A percentile compares a stretch with the other conserved stretches of the same genome.
phyloP scores from a whole-genome alignment of 2,797 vertebrate species.

The Natrix natrix region DNA sequence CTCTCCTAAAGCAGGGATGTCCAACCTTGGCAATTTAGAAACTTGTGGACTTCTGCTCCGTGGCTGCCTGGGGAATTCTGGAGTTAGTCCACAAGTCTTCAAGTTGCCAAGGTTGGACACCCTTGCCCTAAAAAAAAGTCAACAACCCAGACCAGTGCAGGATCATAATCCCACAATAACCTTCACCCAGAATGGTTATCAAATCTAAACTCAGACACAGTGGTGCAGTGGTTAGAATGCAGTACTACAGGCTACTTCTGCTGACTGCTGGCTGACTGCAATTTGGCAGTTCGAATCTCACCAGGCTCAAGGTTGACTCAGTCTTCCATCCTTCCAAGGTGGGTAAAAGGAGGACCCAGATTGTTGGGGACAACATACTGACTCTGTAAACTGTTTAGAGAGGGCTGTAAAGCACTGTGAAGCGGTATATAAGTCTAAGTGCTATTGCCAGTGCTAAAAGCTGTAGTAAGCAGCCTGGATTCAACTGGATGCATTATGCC shows the following conservation, averaged over 20 bases:
- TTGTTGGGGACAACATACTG: no score
- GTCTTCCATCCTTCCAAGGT: no score
- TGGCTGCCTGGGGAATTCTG: neutral
- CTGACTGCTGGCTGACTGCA: no score
- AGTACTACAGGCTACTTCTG: no score
- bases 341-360: no score
- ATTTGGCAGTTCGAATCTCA: no score
- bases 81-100: neutral
- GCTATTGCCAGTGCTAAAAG: neutral
- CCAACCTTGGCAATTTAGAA: neutral
- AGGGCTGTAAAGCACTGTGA: no score
- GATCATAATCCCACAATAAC: conserved; percentile 22
- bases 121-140: conserved; percentile 47
- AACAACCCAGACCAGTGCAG: conserved; percentile 15
- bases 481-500: neutral
- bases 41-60: neutral
- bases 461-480: neutral
- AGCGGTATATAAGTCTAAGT: no score
- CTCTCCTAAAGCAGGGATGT: conserved; percentile 52
- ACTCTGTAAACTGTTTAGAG: no score
- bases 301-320: no score
- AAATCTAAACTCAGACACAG: neutral
- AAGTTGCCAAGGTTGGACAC: neutral
- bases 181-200: conserved; percentile 47
- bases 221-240: no score